Evolutionary conservation across 2,113 vertebrate genomes (phyloP).

Genomic region (Takifugu bimaculatus): DNA sequence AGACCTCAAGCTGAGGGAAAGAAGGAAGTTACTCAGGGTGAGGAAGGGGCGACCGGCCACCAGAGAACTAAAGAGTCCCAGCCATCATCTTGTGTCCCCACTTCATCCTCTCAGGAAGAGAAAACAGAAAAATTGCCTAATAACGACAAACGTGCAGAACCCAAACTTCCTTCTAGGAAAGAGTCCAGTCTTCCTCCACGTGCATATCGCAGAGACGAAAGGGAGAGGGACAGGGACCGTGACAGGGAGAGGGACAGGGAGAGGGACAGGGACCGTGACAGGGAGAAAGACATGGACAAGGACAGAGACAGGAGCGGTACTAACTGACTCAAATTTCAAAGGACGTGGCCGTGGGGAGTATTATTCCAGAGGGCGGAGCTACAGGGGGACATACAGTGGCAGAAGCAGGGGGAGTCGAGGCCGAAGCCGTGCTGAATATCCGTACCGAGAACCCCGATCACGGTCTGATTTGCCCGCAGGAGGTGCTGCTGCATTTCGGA

Average conservation of each 20-base stretch:
- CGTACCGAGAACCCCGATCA: slow-evolving; percentile 85
- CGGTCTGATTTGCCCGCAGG: slow-evolving; percentile 78
- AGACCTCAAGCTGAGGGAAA: slow-evolving; percentile 59
- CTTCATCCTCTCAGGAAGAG: slow-evolving; percentile 77
- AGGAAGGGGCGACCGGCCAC: slow-evolving; percentile 27
- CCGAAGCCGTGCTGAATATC: slow-evolving; percentile 85
- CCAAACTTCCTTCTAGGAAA: slow-evolving; percentile 76
- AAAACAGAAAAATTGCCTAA: slow-evolving; percentile 77
- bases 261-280: slow-evolving; percentile 84
- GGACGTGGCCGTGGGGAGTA: slow-evolving; percentile 93
- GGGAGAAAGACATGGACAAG: slow-evolving; percentile 78
- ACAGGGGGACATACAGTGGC: slow-evolving; percentile 89
- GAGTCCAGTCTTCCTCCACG: slow-evolving; percentile 83
- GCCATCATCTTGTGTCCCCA: slow-evolving; percentile 48
- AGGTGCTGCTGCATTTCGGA: slow-evolving; percentile 72
- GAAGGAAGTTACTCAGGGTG: slow-evolving; percentile 53
- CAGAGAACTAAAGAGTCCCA: slow-evolving; percentile 65
- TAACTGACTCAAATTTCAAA: slow-evolving; percentile 84
- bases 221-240: slow-evolving; percentile 33
- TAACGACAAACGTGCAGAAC: slow-evolving; percentile 80
- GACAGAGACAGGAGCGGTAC: slow-evolving; percentile 90
- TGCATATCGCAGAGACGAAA: slow-evolving; percentile 85
- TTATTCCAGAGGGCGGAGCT: slow-evolving; percentile 94
- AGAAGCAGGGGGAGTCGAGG: slow-evolving; percentile 86
- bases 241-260: slow-evolving; percentile 82